Base-by-base conservation (phyloP, 1,140 invertebrate genomes). In the Berghia stephanieae region DNA sequence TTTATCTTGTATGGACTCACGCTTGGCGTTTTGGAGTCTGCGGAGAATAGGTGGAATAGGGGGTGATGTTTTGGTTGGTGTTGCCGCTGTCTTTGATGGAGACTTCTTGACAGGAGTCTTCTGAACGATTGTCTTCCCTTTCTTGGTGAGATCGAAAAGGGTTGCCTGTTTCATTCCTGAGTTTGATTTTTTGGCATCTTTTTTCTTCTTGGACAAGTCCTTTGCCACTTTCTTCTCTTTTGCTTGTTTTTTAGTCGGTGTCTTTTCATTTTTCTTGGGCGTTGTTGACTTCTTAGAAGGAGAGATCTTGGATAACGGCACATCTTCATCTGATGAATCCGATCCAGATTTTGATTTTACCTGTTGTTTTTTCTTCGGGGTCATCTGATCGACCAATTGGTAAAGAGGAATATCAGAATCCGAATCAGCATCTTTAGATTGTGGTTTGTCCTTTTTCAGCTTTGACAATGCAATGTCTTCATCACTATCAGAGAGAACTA, bases 91-190 rank as follows among this genome's bases (percentile, higher is more conserved):
- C 24, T 81, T 83, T 38, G 71, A 46, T 16, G 75, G 75, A 0
- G 75, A 72, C 70, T 85, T 83, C 70, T 78, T 79, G 16, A 81
- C 79, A 44, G 75, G 75, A 10, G 78, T 75, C 40, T 55, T 72
- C 27, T 78, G 63, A 8, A 42, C 27, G 38, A 38, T 34, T 77
- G 78, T 21, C 42, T 79, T 75, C 36, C 82, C 83, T 73, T 85
- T 86, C 68, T 88, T 86, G 43, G 80, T 83, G 24, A 89, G 78
- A 21, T 89, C 88, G 46, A 87, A 80, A 55, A 89, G 78, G 13
- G 88, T 89, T 82, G 87, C 86, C 74, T 89, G 88, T 76, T 89
- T 89, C 82, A 88, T 81, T 42, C 83, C 78, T 83, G 86, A 49
- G 13, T 44, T 42, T 49, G 57, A 38, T 69, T 78, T 75, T 57